Evolutionary conservation across 2,888 invertebrate genomes (phyloP), one percentile per base, ranked within the genome.

Genomic region (Drosophila emarginata): DNA sequence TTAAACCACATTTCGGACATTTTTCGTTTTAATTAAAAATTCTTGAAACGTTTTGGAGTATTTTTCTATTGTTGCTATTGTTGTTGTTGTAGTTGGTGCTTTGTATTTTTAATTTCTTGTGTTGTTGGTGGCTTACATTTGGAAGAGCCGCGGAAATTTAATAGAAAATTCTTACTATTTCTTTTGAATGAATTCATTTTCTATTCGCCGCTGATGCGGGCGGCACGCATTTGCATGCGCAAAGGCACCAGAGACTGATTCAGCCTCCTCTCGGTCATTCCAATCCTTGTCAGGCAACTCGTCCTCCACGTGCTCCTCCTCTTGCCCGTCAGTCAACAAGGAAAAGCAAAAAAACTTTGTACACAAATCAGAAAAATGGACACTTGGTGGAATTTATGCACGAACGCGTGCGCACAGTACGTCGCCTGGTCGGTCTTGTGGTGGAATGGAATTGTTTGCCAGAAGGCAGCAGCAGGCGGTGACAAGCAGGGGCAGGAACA

Each of bases 381-480:
- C 88, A 84, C 88, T 84, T 84, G 88, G 79, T 72, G 80, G 84
- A 80, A 85, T 85, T 85, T 85, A 88, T 88, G 85, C 85, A 85
- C 87, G 85, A 85, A 84, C 79, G 88, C 81, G 85, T 81, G 87
- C 84, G 80, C 73, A 83, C 77, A 87, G 86, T 79, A 72, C 72
- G 71, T 66, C 66, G 74, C 64, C 63, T 64, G 67, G 63, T 63
- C 64, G 72, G 60, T 54, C 61, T 60, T 61, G 72, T 61, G 72
- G 77, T 74, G 76, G 79, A 80, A 87, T 80, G 45, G 45, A 45
- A 45, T 45, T 86, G 81, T 87, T 83, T 80, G 80, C 78, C 67
- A 67, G 53, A 67, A 45, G 66, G 45, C 66, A 61, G 63, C 37
- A 53, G 59, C 18, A 45, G 18, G 45, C 18, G 45, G 18, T 45